Base-by-base conservation (phyloP, 2,113 vertebrate genomes). In the Menidia beryllina region DNA sequence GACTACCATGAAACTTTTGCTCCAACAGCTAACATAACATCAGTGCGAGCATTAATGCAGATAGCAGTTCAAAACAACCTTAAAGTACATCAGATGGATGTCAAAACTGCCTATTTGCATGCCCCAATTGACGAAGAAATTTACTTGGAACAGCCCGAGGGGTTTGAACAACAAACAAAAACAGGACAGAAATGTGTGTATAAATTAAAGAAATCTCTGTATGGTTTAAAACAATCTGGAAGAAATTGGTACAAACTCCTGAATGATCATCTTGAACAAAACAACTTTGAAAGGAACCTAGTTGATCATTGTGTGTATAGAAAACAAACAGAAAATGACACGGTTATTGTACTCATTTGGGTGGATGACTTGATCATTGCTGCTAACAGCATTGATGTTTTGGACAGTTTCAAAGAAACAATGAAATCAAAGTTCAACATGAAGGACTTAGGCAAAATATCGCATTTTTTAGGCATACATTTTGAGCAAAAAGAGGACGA, bases 191-290 rank as follows among this genome's bases (percentile, higher is more conserved):
- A 57, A 3, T 11, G 14, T 6, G 30, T 57, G 30, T 57, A 12
- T 2, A 57, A 14, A 21, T 23, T 23, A 23, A 57, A 57, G 27
- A 34, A 36, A 20, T 55, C 11, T 14, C 55, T 39, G 7, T 57
- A 57, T n/a, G 55, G 55, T 7, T 15, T 23, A 23, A 41, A 57
- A 39, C 55, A 57, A 41, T 57, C 55, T 24, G 20, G 55, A 1
- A 23, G 21, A 15, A 57, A 57, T 3, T 57, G 55, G 55, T 39
- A 57, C 55, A 39, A 57, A 7, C 55, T 57, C 34, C 7, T 57
- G 17, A 57, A 57, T 7, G 36, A 41, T 20, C 19, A 41, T 17
- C n/a, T 57, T 7, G 55, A 57, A 41, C 21, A 39, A 41, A 41
- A 15, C n/a, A 21, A 4, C n/a, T n/a, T n/a, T n/a, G n/a, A n/a